phyloP scores from a whole-genome alignment of 2,797 vertebrate genomes.

The Myotis myotis region DNA sequence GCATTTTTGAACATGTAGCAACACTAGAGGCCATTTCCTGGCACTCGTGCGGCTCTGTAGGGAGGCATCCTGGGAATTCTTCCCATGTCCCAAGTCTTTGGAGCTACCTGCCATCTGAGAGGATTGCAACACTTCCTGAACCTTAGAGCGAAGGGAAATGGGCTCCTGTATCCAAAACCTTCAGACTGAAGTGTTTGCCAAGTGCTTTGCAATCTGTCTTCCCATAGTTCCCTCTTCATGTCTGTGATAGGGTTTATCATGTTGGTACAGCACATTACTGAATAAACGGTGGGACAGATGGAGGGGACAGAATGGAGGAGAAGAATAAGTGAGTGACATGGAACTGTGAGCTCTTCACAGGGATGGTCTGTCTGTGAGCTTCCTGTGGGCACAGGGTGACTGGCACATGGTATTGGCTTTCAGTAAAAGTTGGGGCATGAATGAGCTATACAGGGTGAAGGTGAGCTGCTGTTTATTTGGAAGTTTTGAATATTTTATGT shows the following conservation, averaged over 20 bases:
- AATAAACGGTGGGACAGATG: conserved; percentile 37
- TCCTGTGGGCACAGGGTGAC: neutral
- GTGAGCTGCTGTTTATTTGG: neutral
- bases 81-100: neutral
- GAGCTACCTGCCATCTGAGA: neutral
- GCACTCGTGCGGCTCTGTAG: neutral
- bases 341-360: neutral
- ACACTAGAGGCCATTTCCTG: neutral
- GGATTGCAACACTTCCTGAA: neutral
- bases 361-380: neutral
- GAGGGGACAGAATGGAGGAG: conserved; percentile 41
- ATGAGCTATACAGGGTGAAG: neutral
- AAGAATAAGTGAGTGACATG: conserved; percentile 14
- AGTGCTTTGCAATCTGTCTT: conserved; percentile 32
- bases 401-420: neutral
- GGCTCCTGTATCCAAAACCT: neutral
- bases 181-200: neutral
- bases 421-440: neutral
- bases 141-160: neutral
- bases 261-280: neutral
- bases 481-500: neutral
- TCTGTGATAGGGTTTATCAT: neutral
- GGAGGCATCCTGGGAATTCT: neutral
- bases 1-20: neutral
- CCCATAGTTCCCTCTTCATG: neutral